phyloP scores from a whole-genome alignment of 2,113 vertebrate genomes.

The Pampusana beccarii region DNA sequence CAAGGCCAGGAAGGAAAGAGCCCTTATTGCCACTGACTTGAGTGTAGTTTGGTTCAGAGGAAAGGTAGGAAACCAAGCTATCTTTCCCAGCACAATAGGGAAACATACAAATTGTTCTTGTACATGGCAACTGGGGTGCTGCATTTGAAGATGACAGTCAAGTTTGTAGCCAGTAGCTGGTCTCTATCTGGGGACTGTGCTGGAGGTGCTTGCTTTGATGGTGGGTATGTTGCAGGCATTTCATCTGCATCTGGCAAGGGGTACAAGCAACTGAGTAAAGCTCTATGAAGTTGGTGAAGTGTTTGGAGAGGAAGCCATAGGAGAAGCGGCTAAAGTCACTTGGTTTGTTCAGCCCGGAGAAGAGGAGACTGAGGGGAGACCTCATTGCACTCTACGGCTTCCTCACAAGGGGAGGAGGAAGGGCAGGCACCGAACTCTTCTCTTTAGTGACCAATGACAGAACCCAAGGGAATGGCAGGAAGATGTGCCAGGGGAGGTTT shows the following conservation, averaged over 20 bases:
- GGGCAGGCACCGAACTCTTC: no score
- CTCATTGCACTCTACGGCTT: no score
- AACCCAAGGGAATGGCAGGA: no score
- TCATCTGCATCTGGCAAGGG: not conserved
- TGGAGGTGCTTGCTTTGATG: not conserved
- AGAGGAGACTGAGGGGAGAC: no score
- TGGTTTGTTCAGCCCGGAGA: no score
- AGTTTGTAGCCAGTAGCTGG: not conserved
- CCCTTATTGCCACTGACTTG: not conserved
- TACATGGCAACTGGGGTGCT: not conserved
- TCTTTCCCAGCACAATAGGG: not conserved
- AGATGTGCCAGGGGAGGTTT: no score
- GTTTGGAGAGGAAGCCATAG: no score
- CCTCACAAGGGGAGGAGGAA: no score
- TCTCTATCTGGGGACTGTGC: not conserved
- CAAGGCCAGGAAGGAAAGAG: not conserved
- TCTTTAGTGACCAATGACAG: no score
- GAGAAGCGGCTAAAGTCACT: no score
- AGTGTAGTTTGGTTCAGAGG: not conserved
- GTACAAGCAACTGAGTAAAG: not conserved
- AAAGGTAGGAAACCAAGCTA: not conserved
- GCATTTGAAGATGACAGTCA: not conserved
- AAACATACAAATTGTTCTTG: not conserved
- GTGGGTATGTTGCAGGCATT: not conserved
- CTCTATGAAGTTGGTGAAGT: not conserved